Evolutionary conservation across 2,888 invertebrate species (phyloP).

Genomic region (Exephanes ischioxanthus): DNA sequence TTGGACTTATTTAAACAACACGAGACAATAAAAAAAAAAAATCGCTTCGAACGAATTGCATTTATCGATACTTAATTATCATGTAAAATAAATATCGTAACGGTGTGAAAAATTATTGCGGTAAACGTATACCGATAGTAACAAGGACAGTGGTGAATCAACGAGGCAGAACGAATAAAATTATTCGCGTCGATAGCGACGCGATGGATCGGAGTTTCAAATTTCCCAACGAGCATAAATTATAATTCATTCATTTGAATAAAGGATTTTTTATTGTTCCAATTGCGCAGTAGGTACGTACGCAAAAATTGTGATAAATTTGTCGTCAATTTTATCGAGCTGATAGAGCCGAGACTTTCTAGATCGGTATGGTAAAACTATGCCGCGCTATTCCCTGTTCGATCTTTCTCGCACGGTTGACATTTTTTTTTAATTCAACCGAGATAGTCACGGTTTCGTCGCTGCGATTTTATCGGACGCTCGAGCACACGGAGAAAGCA

Average conservation of each 20-base stretch:
- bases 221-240: slow-evolving; percentile 14
- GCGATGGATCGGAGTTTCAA: slow-evolving; percentile 48
- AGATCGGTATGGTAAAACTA: neutral
- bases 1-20: neutral
- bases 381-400: neutral
- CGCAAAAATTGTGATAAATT: slow-evolving; percentile 5
- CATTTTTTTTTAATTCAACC: neutral
- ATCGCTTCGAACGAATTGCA: slow-evolving; percentile 18
- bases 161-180: neutral
- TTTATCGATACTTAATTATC: slow-evolving; percentile 23
- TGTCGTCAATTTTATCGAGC: neutral
- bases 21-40: neutral
- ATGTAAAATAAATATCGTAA: slow-evolving; percentile 5
- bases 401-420: neutral
- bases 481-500: slow-evolving; percentile 18
- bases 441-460: neutral
- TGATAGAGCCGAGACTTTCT: neutral
- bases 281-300: slow-evolving; percentile 49
- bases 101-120: slow-evolving; percentile 8
- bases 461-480: neutral
- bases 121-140: neutral
- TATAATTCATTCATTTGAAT: slow-evolving; percentile 8
- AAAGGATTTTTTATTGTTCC: neutral
- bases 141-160: neutral
- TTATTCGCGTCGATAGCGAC: neutral